Base-by-base conservation (phyloP, 2,888 invertebrate genomes). In the Colletes collaris region DNA sequence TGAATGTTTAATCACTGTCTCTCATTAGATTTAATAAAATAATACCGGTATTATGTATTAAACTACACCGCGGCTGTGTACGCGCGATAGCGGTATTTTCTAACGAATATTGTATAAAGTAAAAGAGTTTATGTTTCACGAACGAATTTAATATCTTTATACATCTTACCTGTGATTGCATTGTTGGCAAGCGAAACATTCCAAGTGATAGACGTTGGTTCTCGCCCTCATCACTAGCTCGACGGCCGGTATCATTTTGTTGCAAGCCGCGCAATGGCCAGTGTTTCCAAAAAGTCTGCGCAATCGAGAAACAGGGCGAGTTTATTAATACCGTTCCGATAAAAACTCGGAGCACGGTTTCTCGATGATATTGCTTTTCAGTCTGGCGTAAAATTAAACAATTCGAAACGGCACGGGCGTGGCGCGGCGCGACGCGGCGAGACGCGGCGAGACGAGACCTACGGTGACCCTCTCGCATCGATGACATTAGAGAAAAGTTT, bases 161-260 rank as follows among this genome's bases (percentile, higher is more conserved):
- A 8, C 8, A 1, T 76, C 92, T 93, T 93, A 98, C 98, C 98
- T 97, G 94, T 98, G 97, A 94, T 97, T 97, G 94, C 98, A 98
- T 93, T 98, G 97, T 93, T 98, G 98, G 94, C 98, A 98, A 88
- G 98, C 97, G 93, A 98, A 98, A 93, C 98, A 98, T 93, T 98
- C 98, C 93, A 98, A 95, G 94, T 98, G 98, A 94, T 98, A 98
- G 84, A 98, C 98, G 93, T 98, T 97, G 91, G 96, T 96, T 93
- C 97, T 96, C 86, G 97, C 98, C 93, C 97, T 95, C 98, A 98
- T 98, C 90, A 98, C 98, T 97, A 98, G 97, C 94, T 98, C 98
- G 94, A 98, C 98, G 85, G 98, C 97, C 81, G 98, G 98, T 93
- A 98, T 98, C 92, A 96, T 96, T 95, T 98, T 98, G 94, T 96